A percentile compares a stretch with the other conserved stretches of the same genome.
Evolutionary conservation across 2,113 vertebrate genomes (phyloP).

Genomic region (Nansenia antarctica): DNA sequence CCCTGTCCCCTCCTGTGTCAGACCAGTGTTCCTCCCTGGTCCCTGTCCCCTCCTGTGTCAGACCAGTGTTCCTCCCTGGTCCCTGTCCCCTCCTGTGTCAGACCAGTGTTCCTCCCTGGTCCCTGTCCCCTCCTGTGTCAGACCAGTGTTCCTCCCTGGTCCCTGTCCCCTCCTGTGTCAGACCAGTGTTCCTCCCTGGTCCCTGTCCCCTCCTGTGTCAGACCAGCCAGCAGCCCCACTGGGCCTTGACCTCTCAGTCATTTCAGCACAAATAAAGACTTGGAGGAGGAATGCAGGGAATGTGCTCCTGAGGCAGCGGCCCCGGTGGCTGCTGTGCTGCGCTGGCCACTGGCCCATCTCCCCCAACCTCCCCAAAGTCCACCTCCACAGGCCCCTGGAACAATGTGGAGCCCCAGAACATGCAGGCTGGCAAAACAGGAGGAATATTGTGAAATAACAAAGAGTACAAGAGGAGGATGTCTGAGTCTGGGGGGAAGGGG

Average conservation of each 20-base stretch:
- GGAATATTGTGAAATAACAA: slow-evolving; percentile 26
- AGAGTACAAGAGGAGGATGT: slow-evolving; percentile 5
- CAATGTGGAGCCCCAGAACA: not conserved
- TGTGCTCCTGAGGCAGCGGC: slow-evolving; percentile 13
- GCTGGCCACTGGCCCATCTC: slow-evolving; percentile 16
- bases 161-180: not conserved
- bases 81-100: too few relatives aligned
- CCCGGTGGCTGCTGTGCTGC: slow-evolving; percentile 18
- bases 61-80: too few relatives aligned
- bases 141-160: not conserved
- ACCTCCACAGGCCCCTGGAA: not conserved
- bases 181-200: not conserved
- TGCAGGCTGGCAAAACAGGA: slow-evolving; percentile 39
- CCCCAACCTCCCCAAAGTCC: not conserved
- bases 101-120: too few relatives aligned
- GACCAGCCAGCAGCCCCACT: not conserved
- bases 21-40: too few relatives aligned
- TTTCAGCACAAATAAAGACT: slow-evolving; percentile 12
- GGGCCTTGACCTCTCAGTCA: not conserved
- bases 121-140: too few relatives aligned
- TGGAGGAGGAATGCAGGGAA: slow-evolving; percentile 28
- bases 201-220: not conserved
- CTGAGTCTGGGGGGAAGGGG: too few relatives aligned
- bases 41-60: too few relatives aligned
- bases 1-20: too few relatives aligned